phyloP scores from a whole-genome alignment of 1,140 invertebrate species.

The Rhopalosiphum padi region DNA sequence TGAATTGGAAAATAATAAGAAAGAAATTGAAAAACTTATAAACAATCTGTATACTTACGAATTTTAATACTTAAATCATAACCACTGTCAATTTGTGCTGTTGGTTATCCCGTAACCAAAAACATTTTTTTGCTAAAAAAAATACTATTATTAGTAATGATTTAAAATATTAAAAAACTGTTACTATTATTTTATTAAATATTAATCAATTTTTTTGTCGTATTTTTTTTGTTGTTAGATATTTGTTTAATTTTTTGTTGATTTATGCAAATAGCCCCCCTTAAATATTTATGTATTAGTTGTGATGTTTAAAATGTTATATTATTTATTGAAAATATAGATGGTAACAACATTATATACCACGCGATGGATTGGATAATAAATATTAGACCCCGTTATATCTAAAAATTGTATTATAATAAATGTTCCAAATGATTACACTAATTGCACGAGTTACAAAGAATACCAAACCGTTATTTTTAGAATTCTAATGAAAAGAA shows the following conservation, averaged over 20 bases:
- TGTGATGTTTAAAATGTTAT: not conserved
- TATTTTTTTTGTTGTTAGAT: not conserved
- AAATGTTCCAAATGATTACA: not conserved
- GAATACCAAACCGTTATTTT: not conserved
- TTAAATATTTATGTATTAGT: not conserved
- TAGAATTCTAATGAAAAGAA: not conserved
- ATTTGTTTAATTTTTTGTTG: not conserved
- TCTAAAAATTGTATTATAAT: not conserved
- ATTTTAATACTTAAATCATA: too few species aligned
- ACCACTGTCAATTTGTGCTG: not conserved
- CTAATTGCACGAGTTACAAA: not conserved
- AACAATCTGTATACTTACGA: too few species aligned
- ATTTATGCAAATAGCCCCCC: not conserved
- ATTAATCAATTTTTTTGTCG: not conserved
- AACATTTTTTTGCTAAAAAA: too few species aligned
- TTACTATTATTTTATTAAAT: not conserved
- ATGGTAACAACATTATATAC: too few species aligned
- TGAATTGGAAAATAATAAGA: too few species aligned
- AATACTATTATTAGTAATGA: not conserved
- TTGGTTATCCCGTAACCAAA: too few species aligned
- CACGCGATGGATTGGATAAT: not conserved
- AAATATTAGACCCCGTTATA: not conserved
- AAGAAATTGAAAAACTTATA: too few species aligned
- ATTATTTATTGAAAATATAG: not conserved
- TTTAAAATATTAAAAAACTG: not conserved